Evolutionary conservation across 2,113 vertebrate species (phyloP).

Genomic region (Gymnogyps californianus): DNA sequence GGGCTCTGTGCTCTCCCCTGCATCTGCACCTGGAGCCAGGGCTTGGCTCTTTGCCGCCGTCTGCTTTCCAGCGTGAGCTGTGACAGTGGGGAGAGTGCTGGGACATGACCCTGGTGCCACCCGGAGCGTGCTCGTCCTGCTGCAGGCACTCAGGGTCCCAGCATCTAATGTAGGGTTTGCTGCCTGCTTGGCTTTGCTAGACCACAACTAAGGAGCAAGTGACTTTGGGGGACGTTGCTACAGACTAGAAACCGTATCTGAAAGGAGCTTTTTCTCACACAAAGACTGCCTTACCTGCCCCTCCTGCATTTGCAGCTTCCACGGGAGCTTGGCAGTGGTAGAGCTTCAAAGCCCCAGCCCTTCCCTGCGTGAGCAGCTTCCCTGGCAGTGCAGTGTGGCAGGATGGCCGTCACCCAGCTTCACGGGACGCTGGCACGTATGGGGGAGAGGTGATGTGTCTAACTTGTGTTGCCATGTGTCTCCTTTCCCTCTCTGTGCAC

Average conservation of each 20-base stretch:
- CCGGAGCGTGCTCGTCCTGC: accelerated
- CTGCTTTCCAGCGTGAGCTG: background rate
- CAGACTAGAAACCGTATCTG: accelerated
- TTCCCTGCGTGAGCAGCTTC: background rate
- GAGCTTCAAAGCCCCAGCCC: background rate
- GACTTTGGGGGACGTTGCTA: background rate
- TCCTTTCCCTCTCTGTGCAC: background rate
- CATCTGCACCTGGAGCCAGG: background rate
- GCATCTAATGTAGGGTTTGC: background rate
- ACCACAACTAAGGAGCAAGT: background rate
- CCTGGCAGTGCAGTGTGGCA: background rate
- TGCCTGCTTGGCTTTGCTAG: background rate
- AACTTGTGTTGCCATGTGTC: accelerated
- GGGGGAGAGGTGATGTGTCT: background rate
- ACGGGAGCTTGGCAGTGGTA: background rate
- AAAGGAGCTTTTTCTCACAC: accelerated
- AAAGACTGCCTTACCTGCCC: background rate
- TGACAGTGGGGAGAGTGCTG: no score
- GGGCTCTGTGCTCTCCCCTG: background rate
- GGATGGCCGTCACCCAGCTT: background rate
- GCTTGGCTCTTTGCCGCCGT: background rate
- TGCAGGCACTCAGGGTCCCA: background rate
- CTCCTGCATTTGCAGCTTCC: background rate
- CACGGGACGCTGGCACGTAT: accelerated
- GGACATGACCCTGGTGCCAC: background rate